Percentiles rank a stretch among this genome's conserved stretches.
Evolutionary conservation across 1,140 invertebrate species (phyloP).

Genomic region (Magallana gigas): DNA sequence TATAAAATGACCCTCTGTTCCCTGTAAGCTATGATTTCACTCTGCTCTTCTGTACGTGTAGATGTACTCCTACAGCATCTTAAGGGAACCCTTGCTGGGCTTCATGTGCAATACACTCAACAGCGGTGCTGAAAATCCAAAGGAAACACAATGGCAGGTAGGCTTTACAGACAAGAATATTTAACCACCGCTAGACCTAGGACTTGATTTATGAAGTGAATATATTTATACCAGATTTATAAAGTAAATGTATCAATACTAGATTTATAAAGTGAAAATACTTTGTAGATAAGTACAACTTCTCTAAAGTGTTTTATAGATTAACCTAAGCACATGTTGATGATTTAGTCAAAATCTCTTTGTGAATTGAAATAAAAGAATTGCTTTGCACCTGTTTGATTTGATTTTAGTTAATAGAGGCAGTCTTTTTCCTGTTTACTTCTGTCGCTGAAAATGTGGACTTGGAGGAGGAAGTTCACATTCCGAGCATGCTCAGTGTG

Average conservation of each 20-base stretch:
- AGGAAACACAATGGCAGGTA: conserved; percentile 81
- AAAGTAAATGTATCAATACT: background rate
- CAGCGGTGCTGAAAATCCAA: conserved; percentile 70
- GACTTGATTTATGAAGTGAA: background rate
- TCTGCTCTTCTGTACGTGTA: conserved; percentile 70
- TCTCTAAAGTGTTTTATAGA: too few relatives aligned
- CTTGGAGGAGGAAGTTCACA: conserved; percentile 82
- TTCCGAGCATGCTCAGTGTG: conserved; percentile 84
- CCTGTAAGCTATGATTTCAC: too few relatives aligned
- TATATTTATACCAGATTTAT: background rate
- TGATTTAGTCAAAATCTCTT: too few relatives aligned
- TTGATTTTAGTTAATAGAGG: conserved; percentile 84
- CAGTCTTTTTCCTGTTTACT: conserved; percentile 89
- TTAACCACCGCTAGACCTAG: too few relatives aligned
- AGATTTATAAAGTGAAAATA: background rate
- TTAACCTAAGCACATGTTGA: too few relatives aligned
- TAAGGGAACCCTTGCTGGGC: conserved; percentile 85
- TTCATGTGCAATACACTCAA: conserved; percentile 83
- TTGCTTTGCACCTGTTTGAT: too few relatives aligned
- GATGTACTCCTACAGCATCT: conserved; percentile 91
- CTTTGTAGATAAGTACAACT: background rate
- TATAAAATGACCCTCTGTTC: too few relatives aligned
- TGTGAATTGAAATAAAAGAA: too few relatives aligned
- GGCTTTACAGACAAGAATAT: background rate
- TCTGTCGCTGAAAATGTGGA: conserved; percentile 89